A percentile compares a stretch with the other conserved stretches of the same genome.
Conservation (phyloP, 2,888 invertebrate genomes). For the Drosophila mercatorum region DNA sequence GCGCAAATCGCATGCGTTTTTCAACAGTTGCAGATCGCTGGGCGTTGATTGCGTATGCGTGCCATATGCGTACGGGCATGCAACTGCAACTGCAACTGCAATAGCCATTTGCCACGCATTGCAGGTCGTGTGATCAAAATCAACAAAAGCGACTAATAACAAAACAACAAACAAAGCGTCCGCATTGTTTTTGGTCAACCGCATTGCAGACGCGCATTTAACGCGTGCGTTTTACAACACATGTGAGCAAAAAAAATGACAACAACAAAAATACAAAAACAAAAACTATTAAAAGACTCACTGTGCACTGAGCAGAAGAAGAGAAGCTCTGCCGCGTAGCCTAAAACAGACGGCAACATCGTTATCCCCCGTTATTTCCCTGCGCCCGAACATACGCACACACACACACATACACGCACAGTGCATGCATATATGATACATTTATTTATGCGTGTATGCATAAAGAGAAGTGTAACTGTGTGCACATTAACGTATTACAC, state of each 20-base stretch:
- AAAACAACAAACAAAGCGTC: constrained; percentile 62
- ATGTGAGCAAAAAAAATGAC: constrained; percentile 28
- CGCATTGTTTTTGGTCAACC: constrained; percentile 74
- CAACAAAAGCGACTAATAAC: constrained; percentile 37
- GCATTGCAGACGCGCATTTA: constrained; percentile 66
- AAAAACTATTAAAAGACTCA: constrained; percentile 61
- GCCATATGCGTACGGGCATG: constrained; percentile 40
- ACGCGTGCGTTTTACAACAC: constrained; percentile 49
- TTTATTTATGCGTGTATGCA: constrained; percentile 3
- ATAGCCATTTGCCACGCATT: constrained; percentile 35
- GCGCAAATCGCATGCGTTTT: constrained; percentile 65
- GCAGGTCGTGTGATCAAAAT: constrained; percentile 65
- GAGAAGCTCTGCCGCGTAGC: constrained; percentile 24
- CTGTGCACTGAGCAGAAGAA: constrained; percentile 35
- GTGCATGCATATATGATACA: not conserved
- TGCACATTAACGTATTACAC: constrained; percentile 31
- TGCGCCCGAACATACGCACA: not conserved
- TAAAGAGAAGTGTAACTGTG: constrained; percentile 11
- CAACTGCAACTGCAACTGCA: constrained; percentile 24
- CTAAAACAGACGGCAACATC: constrained; percentile 30
- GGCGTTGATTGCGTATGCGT: constrained; percentile 59
- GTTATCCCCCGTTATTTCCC: constrained; percentile 6
- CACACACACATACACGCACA: not conserved
- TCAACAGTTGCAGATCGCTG: constrained; percentile 43
- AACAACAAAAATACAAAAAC: constrained; percentile 1